Conservation (phyloP, 2,113 vertebrate genomes). For the Scophthalmus maximus region DNA sequence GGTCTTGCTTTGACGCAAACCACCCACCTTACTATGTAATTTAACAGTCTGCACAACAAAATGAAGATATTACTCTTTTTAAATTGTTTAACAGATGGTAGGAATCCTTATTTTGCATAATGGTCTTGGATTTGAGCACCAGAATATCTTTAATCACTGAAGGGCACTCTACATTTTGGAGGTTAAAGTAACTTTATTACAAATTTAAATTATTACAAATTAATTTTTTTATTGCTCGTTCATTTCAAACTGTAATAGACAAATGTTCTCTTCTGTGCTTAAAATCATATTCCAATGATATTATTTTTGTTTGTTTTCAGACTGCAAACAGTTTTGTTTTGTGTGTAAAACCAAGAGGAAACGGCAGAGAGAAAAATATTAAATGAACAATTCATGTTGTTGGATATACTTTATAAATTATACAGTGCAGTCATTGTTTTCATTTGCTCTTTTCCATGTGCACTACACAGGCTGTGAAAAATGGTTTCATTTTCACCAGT, state of each 20-base stretch:
- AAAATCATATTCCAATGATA: background rate
- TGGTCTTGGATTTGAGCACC: background rate
- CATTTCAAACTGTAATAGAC: too few species aligned
- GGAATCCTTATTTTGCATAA: background rate
- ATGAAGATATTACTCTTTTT: too few species aligned
- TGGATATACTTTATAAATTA: background rate
- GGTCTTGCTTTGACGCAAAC: too few species aligned
- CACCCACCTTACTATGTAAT: too few species aligned
- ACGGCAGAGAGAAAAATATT: background rate
- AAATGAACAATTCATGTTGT: background rate
- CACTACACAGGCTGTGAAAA: constrained; percentile 16
- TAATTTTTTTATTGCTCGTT: background rate
- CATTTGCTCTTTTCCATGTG: constrained; percentile 21
- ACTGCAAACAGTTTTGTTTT: background rate
- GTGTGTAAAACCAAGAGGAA: background rate
- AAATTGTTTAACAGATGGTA: background rate
- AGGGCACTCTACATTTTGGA: too few species aligned
- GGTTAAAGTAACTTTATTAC: background rate
- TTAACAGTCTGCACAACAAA: too few species aligned
- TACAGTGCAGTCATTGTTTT: constrained; percentile 8
- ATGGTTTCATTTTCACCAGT: constrained; percentile 45
- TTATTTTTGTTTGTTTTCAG: background rate
- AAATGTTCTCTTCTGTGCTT: background rate
- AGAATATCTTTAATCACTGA: background rate
- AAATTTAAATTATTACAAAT: background rate